These are phyloP conservation scores for Actinostola sp. DNA, from an alignment of 92 coral and sea anemone genomes.

Conservation along the genomic window DNA sequence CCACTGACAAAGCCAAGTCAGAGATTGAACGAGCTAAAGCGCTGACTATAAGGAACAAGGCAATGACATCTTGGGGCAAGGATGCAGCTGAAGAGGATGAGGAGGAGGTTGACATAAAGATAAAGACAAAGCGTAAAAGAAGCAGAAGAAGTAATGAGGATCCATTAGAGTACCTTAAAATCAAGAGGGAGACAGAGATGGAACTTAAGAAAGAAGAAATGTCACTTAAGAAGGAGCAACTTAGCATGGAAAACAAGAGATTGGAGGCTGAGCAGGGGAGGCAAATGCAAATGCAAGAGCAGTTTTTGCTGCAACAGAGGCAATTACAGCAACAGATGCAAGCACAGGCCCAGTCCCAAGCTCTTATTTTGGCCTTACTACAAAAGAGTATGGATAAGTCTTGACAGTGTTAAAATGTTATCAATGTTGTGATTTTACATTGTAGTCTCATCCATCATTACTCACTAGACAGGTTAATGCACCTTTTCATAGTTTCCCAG, in stretches of 20 bases:
- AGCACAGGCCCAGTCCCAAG: constrained; percentile 30
- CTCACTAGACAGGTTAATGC: too few species aligned
- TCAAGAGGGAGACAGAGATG: constrained; percentile 46
- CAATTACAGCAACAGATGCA: constrained; percentile 27
- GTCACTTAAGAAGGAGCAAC: constrained; percentile 38
- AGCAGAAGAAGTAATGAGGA: constrained; percentile 34
- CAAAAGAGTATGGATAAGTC: constrained; percentile 18
- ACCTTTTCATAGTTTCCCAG: too few species aligned
- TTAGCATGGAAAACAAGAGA: constrained; percentile 45
- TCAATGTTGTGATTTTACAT: too few species aligned
- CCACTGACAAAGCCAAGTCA: constrained; percentile 33
- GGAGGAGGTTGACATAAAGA: constrained; percentile 32
- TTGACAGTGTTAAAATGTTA: too few species aligned
- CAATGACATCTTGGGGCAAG: constrained; percentile 63
- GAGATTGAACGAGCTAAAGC: constrained; percentile 49
- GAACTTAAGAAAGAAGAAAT: constrained; percentile 58
- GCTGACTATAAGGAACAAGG: constrained; percentile 45
- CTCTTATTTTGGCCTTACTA: constrained; percentile 15
- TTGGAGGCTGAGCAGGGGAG: constrained; percentile 20
- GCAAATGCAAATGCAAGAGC: constrained; percentile 44
- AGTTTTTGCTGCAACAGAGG: constrained; percentile 37
- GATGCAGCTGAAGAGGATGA: constrained; percentile 26
- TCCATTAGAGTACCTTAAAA: constrained; percentile 50
- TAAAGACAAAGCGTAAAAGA: constrained; percentile 38
- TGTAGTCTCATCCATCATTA: too few species aligned